Conservation (phyloP, 2,797 vertebrate genomes). For the Astyanax mexicanus region DNA sequence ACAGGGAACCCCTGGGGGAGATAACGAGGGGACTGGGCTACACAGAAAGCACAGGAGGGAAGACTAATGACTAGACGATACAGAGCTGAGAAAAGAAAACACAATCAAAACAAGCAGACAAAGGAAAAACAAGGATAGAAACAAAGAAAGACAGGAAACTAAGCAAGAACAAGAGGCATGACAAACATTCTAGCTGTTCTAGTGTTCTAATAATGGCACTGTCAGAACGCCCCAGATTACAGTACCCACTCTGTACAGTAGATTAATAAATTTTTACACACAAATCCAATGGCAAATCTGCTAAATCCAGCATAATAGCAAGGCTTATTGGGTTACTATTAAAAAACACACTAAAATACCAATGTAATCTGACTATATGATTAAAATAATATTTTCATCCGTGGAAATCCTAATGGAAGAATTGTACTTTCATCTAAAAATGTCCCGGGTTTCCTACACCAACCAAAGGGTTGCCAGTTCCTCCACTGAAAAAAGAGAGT, state of each 20-base stretch:
- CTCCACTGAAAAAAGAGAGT: slow-evolving; percentile 66
- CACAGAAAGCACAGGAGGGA: too few species aligned
- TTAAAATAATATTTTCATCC: slow-evolving; percentile 67
- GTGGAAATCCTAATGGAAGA: slow-evolving; percentile 49
- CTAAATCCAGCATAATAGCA: slow-evolving; percentile 25
- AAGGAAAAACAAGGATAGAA: too few species aligned
- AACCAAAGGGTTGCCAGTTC: slow-evolving; percentile 53
- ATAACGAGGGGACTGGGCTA: too few species aligned
- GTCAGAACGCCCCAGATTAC: slow-evolving; percentile 10
- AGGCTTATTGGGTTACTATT: slow-evolving; percentile 32
- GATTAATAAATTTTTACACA: slow-evolving; percentile 9
- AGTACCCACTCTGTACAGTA: slow-evolving; percentile 5
- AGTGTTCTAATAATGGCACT: slow-evolving; percentile 5
- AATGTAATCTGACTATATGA: slow-evolving; percentile 56
- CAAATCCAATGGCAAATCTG: slow-evolving; percentile 10
- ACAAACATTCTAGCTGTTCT: not conserved
- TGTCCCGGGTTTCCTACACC: slow-evolving; percentile 59
- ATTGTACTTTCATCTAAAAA: slow-evolving; percentile 60
- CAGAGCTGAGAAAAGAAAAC: too few species aligned
- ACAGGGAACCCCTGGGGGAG: too few species aligned
- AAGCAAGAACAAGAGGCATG: too few species aligned
- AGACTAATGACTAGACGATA: too few species aligned
- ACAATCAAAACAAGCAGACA: too few species aligned
- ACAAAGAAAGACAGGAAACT: too few species aligned
- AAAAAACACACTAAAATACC: slow-evolving; percentile 53